Conservation (phyloP, 2,888 invertebrate species). For the Gibbula magus region DNA sequence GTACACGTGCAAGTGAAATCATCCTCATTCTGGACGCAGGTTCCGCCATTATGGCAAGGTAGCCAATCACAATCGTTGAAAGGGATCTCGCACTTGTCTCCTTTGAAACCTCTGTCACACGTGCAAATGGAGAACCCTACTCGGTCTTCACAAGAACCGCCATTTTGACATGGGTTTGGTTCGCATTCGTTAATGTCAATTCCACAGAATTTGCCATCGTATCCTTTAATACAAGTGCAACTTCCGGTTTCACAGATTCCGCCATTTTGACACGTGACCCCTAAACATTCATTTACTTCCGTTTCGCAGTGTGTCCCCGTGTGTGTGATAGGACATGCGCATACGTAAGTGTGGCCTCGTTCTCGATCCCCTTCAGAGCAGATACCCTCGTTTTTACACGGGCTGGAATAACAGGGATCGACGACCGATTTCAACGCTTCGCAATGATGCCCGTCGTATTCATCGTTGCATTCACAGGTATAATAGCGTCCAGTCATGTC, state of each 20-base stretch:
- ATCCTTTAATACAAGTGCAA: slow-evolving; percentile 5
- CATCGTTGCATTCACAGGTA: slow-evolving; percentile 20
- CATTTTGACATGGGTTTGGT: neutral
- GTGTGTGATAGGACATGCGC: neutral
- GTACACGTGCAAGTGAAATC: slow-evolving; percentile 26
- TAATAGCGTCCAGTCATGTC: neutral
- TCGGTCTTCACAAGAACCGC: neutral
- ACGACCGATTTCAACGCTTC: neutral
- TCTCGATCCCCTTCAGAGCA: neutral
- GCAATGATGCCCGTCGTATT: slow-evolving; percentile 24
- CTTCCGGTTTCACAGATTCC: neutral
- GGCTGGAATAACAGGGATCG: slow-evolving; percentile 23
- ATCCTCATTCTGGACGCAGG: slow-evolving; percentile 6
- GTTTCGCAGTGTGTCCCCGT: neutral
- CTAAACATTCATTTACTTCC: neutral
- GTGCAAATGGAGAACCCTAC: neutral
- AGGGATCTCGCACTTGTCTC: neutral
- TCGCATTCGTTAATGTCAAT: slow-evolving; percentile 8
- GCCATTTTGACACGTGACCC: slow-evolving; percentile 8
- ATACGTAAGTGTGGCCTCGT: neutral
- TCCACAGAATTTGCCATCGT: neutral
- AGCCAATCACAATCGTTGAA: slow-evolving; percentile 17
- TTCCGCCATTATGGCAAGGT: slow-evolving; percentile 34
- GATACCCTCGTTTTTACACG: slow-evolving; percentile 13
- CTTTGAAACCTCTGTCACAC: slow-evolving; percentile 15